These are phyloP conservation scores for Azemiops feae DNA, from an alignment of 2,113 vertebrate species.

Conservation along the genomic window DNA sequence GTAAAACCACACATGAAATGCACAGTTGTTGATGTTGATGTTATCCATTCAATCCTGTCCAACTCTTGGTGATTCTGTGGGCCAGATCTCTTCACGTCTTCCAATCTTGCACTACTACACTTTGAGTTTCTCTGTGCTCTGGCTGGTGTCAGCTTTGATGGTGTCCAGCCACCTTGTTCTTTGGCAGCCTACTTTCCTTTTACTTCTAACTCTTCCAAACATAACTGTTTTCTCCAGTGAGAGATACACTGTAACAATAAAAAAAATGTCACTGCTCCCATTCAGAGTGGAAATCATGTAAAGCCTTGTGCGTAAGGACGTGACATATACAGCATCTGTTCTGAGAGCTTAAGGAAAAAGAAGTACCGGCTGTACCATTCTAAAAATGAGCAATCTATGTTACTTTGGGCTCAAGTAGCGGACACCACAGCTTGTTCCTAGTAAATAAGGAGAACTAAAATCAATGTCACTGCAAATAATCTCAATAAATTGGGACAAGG, in stretches of 20 bases:
- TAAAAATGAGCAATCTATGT: not conserved
- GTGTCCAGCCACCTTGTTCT: not conserved
- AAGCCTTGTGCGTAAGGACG: not conserved
- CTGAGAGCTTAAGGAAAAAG: not conserved
- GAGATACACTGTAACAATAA: not conserved
- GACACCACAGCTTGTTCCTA: not conserved
- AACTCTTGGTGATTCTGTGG: not conserved
- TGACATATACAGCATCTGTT: not conserved
- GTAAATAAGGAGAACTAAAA: not conserved
- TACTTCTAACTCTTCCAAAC: not conserved
- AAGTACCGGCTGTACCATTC: not conserved
- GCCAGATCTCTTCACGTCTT: not conserved
- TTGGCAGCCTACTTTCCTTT: not conserved
- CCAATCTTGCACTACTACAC: not conserved
- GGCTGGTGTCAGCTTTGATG: not conserved
- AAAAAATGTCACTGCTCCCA: not conserved
- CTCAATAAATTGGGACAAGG: not conserved
- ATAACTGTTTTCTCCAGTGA: too few relatives aligned
- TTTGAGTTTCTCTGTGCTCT: not conserved
- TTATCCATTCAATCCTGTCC: not conserved
- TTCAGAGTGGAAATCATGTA: not conserved
- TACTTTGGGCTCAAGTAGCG: not conserved
- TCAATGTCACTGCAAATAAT: not conserved
- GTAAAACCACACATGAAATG: not conserved
- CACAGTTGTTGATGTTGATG: not conserved